Percentiles rank a stretch among this genome's conserved stretches.
phyloP scores from a whole-genome alignment of 2,888 invertebrate genomes.

The Subacronicta megacephala region DNA sequence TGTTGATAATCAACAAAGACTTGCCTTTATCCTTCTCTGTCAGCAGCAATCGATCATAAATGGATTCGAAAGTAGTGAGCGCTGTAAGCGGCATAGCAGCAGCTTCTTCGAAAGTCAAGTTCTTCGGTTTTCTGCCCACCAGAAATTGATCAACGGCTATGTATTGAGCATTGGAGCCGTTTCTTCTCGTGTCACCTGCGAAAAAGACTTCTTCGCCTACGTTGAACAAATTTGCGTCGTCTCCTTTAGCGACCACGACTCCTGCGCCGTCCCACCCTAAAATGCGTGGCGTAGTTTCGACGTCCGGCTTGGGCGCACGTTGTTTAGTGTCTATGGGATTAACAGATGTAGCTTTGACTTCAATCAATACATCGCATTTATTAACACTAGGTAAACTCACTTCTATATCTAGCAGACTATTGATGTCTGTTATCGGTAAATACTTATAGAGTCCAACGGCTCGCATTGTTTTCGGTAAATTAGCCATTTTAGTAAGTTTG shows the following conservation, averaged over 20 bases:
- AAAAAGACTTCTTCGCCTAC: slow-evolving; percentile 83
- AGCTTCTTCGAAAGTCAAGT: slow-evolving; percentile 79
- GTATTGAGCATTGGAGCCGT: slow-evolving; percentile 81
- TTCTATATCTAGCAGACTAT: slow-evolving; percentile 77
- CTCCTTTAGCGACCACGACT: slow-evolving; percentile 74
- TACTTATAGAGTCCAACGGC: slow-evolving; percentile 83
- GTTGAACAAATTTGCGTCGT: slow-evolving; percentile 65
- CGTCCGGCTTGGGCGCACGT: slow-evolving; percentile 75
- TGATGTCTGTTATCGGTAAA: slow-evolving; percentile 75
- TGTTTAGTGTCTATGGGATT: slow-evolving; percentile 82
- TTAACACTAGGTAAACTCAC: slow-evolving; percentile 69
- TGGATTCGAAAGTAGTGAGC: slow-evolving; percentile 78
- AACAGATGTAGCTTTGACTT: slow-evolving; percentile 80
- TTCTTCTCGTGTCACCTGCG: slow-evolving; percentile 73
- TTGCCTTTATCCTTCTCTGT: slow-evolving; percentile 80
- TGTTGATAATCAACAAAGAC: slow-evolving; percentile 78
- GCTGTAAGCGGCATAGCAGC: slow-evolving; percentile 82
- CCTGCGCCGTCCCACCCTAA: slow-evolving; percentile 84
- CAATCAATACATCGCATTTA: slow-evolving; percentile 73
- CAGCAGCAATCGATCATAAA: slow-evolving; percentile 76
- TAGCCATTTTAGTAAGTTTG: slow-evolving; percentile 46
- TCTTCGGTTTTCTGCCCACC: slow-evolving; percentile 77
- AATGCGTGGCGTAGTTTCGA: slow-evolving; percentile 72
- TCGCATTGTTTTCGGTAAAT: slow-evolving; percentile 78
- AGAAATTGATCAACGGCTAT: slow-evolving; percentile 74